Percentiles rank a stretch among this genome's conserved stretches.
Evolutionary conservation across 2,113 vertebrate species (phyloP).

Genomic region (Solenodon paradoxus): DNA sequence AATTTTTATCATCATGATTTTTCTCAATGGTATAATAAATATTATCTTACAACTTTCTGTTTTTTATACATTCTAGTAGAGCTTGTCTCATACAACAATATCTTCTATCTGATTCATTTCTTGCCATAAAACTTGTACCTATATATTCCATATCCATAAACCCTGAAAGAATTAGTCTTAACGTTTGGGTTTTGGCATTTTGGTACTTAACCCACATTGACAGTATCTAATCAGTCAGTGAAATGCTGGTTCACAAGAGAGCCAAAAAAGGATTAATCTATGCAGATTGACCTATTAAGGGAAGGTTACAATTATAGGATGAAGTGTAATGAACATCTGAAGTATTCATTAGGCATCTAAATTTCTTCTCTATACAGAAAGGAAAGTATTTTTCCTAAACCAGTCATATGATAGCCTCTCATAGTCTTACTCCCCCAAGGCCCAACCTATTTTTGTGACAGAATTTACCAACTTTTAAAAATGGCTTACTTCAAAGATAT

Average conservation of each 20-base stretch:
- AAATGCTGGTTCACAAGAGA: neutral
- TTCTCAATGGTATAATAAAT: neutral
- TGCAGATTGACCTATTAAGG: neutral
- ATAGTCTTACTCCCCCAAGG: neutral
- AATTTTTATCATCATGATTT: neutral
- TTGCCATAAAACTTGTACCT: neutral
- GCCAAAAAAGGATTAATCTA: constrained; percentile 18
- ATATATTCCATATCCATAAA: neutral
- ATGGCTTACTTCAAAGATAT: neutral
- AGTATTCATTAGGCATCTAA: neutral
- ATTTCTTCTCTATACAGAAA: neutral
- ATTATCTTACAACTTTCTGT: neutral
- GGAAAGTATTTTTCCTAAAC: neutral
- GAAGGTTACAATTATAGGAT: neutral
- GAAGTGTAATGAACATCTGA: neutral
- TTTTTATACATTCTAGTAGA: neutral
- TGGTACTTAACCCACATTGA: neutral
- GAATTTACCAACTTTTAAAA: neutral
- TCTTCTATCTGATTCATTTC: neutral
- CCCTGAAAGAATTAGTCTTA: neutral
- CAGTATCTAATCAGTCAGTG: constrained; percentile 11
- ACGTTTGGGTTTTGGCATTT: neutral
- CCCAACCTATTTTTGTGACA: neutral
- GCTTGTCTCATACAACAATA: neutral
- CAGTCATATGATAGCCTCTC: neutral